A percentile compares a stretch with the other conserved stretches of the same genome.
Conservation (phyloP, 64 coral and sea anemone species). For the Catalaphyllia jardinei region DNA sequence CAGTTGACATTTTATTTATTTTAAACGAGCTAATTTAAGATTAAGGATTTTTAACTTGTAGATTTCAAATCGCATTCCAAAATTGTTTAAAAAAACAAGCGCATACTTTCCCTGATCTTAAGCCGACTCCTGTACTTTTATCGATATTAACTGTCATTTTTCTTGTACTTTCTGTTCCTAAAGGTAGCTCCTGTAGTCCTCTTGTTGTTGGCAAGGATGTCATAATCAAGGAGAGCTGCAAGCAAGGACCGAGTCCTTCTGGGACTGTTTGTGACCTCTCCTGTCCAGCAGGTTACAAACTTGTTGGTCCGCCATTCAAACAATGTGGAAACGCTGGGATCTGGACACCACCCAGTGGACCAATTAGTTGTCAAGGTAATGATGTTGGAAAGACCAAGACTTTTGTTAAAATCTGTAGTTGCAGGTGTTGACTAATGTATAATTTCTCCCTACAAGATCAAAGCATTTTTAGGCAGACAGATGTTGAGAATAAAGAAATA, state of each 20-base stretch:
- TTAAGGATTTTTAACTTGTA: no score
- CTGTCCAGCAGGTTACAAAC: slow-evolving; percentile 21
- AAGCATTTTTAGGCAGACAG: no score
- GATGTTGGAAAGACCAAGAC: neutral
- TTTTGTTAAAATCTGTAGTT: neutral
- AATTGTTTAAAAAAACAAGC: no score
- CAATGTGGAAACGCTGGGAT: slow-evolving; percentile 35
- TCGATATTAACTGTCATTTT: neutral
- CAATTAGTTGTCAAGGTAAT: slow-evolving; percentile 49
- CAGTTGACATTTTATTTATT: no score
- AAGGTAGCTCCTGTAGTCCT: slow-evolving; percentile 33
- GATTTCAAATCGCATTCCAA: no score
- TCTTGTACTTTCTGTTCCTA: neutral
- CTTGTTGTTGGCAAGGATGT: slow-evolving; percentile 20
- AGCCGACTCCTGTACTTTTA: no score
- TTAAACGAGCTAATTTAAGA: no score
- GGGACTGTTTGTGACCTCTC: slow-evolving; percentile 44
- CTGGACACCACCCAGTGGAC: slow-evolving; percentile 34
- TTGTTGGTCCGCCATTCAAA: slow-evolving; percentile 35
- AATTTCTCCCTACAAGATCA: no score
- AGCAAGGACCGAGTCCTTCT: slow-evolving; percentile 20
- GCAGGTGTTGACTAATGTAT: no score
- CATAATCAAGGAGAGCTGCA: neutral
- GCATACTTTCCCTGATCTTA: no score
- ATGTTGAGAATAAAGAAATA: neutral